These are phyloP conservation scores for Diplodus puntazzo DNA, from an alignment of 2,797 vertebrate species.

Conservation along the genomic window DNA sequence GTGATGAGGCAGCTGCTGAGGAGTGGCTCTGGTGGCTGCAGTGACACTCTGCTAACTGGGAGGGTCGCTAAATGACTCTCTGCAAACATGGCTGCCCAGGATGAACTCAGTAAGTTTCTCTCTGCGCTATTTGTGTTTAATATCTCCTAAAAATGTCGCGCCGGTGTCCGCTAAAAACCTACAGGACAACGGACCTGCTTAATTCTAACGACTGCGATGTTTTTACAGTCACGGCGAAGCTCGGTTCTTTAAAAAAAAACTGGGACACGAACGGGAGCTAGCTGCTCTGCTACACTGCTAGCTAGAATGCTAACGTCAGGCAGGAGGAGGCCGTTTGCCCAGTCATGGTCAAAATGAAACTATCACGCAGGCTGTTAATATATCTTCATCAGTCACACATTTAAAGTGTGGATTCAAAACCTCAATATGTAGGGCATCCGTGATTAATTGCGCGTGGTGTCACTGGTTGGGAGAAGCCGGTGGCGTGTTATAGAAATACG, in stretches of 20 bases:
- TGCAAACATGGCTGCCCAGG: constrained; percentile 93
- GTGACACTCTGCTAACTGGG: constrained; percentile 42
- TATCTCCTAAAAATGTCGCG: constrained; percentile 3
- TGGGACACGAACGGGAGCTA: constrained; percentile 45
- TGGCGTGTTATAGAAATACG: constrained; percentile 23
- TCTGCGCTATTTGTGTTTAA: constrained; percentile 56
- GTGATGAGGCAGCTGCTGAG: constrained; percentile 19
- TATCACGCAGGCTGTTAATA: constrained; percentile 34
- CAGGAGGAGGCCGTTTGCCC: constrained; percentile 84
- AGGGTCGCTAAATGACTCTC: constrained; percentile 63
- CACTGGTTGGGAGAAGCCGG: constrained; percentile 8
- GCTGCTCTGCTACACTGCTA: constrained; percentile 60
- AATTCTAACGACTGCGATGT: accelerated
- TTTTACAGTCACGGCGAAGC: neutral
- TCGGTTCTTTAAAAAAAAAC: constrained; percentile 12
- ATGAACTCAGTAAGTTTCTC: constrained; percentile 97
- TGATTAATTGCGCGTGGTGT: constrained; percentile 12
- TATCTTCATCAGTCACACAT: neutral
- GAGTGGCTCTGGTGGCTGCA: constrained; percentile 54
- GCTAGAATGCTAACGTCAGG: constrained; percentile 70
- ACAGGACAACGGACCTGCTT: neutral
- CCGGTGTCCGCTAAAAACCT: neutral
- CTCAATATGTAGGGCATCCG: neutral
- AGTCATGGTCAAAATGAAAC: constrained; percentile 86
- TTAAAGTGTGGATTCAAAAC: neutral